Evolutionary conservation across 2,888 invertebrate species (phyloP).

Genomic region (Nomada fucata): DNA sequence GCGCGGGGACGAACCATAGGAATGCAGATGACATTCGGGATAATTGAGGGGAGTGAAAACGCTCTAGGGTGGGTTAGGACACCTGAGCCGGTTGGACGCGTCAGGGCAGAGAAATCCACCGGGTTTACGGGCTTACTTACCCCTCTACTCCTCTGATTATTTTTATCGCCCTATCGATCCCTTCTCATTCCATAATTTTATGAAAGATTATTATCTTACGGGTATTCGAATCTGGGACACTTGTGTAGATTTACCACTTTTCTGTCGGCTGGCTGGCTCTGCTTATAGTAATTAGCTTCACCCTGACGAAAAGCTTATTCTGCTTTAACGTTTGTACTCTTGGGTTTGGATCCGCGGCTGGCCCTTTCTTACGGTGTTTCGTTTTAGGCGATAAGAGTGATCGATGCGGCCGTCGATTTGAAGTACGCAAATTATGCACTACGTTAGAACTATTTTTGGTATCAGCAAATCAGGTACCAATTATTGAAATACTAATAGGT

Average conservation of each 20-base stretch:
- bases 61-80: conserved; percentile 36
- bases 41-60: conserved; percentile 52
- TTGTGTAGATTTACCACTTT: background rate
- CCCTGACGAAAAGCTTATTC: background rate
- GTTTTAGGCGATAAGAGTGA: no score
- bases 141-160: conserved; percentile 36
- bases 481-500: no score
- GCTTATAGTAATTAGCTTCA: conserved; percentile 14
- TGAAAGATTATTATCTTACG: conserved; percentile 29
- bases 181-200: conserved; percentile 38
- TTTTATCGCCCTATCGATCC: conserved; percentile 33
- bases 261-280: background rate
- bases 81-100: background rate
- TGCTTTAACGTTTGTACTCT: background rate
- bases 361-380: background rate
- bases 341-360: no score
- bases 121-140: conserved; percentile 23
- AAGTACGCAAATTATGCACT: no score
- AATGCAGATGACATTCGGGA: conserved; percentile 45
- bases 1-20: conserved; percentile 19
- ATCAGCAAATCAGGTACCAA: no score
- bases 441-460: no score
- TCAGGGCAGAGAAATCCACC: conserved; percentile 34
- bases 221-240: conserved; percentile 30
- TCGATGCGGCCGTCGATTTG: no score